A percentile compares a stretch with the other conserved stretches of the same genome.
phyloP scores from a whole-genome alignment of 2,888 invertebrate species.

The Tiphia femorata region DNA sequence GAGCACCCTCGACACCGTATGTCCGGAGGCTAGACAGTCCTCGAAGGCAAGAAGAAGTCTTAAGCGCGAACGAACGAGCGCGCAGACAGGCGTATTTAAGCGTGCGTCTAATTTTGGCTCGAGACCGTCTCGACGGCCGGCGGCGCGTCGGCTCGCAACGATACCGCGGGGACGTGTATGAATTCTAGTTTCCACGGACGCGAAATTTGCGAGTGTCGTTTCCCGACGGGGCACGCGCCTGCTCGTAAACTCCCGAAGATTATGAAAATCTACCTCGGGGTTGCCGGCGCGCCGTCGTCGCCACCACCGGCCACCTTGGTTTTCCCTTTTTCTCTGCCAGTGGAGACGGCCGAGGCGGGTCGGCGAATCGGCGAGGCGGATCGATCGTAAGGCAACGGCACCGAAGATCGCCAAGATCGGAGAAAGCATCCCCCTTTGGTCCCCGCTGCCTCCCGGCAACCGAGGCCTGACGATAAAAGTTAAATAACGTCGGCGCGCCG shows the following conservation, averaged over 20 bases:
- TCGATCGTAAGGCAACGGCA: too few species aligned
- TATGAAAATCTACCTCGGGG: neutral
- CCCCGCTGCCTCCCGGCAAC: too few species aligned
- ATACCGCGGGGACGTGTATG: conserved; percentile 22
- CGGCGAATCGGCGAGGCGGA: too few species aligned
- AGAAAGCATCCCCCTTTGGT: too few species aligned
- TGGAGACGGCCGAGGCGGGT: too few species aligned
- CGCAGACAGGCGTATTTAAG: conserved; percentile 33
- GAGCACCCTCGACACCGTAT: too few species aligned
- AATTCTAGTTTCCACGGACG: conserved; percentile 25
- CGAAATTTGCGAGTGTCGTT: conserved; percentile 8
- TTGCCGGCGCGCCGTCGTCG: neutral
- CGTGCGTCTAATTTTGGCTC: conserved; percentile 38
- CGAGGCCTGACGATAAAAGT: too few species aligned
- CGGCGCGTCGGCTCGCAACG: neutral
- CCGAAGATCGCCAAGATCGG: too few species aligned
- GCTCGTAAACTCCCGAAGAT: neutral
- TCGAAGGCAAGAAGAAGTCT: conserved; percentile 26
- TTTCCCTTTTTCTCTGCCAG: too few species aligned
- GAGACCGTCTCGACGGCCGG: neutral
- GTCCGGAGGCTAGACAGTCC: too few species aligned
- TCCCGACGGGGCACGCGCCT: neutral
- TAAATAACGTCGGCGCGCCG: too few species aligned
- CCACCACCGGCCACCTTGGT: too few species aligned
- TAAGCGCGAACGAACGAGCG: conserved; percentile 35